phyloP scores from a whole-genome alignment of 1,140 invertebrate species.

The Halesus radiatus region DNA sequence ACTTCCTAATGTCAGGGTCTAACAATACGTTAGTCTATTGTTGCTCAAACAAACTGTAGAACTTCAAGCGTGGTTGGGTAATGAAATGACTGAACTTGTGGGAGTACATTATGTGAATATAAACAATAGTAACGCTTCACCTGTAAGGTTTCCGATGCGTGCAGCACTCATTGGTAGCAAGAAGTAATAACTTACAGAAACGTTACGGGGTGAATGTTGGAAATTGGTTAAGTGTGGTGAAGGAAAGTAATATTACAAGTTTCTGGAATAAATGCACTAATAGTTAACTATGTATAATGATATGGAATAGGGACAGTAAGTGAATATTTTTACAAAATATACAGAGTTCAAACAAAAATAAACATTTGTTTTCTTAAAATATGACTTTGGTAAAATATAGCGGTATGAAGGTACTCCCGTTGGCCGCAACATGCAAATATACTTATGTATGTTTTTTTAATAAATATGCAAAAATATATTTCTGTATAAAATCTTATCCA shows the following conservation, averaged over 20 bases:
- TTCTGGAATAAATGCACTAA: conserved; percentile 8
- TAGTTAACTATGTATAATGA: conserved; percentile 5
- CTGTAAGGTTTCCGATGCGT: no score
- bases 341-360: conserved; percentile 1
- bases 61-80: no score
- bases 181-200: no score
- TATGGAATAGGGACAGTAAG: conserved; percentile 18
- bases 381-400: conserved; percentile 13
- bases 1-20: conserved; percentile 4
- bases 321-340: conserved; percentile 28
- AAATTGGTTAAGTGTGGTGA: no score
- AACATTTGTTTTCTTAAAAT: background rate
- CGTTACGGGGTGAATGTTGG: no score
- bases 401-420: background rate
- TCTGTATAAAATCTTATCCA: conserved; percentile 25
- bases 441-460: background rate
- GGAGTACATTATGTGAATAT: no score
- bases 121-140: no score
- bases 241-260: background rate
- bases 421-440: background rate
- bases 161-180: no score
- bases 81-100: no score
- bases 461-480: conserved; percentile 34
- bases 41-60: no score
- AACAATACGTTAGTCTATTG: background rate